These are phyloP conservation scores for Manacus vitellinus DNA, from an alignment of 2,113 vertebrate genomes.

Conservation along the genomic window DNA sequence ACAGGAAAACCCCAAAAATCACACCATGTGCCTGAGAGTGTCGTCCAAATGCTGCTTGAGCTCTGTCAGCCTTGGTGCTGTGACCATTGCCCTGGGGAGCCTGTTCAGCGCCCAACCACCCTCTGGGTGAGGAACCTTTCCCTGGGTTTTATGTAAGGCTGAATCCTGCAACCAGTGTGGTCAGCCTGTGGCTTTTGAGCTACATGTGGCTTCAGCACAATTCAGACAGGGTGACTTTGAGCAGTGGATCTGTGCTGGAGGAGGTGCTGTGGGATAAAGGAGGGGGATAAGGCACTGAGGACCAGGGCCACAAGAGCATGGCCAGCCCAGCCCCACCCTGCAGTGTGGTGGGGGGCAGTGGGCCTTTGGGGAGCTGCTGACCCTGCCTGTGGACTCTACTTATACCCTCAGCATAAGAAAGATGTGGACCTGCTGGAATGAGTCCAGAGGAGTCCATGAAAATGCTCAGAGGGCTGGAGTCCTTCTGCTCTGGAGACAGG, in stretches of 20 bases:
- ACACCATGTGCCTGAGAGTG: background rate
- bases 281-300: background rate
- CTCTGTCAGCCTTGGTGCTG: background rate
- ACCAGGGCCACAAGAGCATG: background rate
- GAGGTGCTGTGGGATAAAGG: background rate
- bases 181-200: background rate
- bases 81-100: background rate
- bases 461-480: background rate
- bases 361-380: background rate
- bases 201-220: fast-evolving
- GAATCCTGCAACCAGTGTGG: background rate
- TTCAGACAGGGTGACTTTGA: background rate
- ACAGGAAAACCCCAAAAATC: background rate
- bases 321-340: background rate
- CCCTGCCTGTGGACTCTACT: background rate
- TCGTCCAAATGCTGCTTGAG: background rate
- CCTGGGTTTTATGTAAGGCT: background rate
- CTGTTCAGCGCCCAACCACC: background rate
- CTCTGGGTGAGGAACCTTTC: background rate
- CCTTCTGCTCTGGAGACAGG: background rate
- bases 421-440: too few species aligned
- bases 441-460: background rate
- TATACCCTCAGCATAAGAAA: background rate
- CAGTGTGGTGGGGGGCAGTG: background rate
- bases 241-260: background rate